phyloP scores from a whole-genome alignment of 2,888 invertebrate genomes.

The Nephrotoma guestfalica region DNA sequence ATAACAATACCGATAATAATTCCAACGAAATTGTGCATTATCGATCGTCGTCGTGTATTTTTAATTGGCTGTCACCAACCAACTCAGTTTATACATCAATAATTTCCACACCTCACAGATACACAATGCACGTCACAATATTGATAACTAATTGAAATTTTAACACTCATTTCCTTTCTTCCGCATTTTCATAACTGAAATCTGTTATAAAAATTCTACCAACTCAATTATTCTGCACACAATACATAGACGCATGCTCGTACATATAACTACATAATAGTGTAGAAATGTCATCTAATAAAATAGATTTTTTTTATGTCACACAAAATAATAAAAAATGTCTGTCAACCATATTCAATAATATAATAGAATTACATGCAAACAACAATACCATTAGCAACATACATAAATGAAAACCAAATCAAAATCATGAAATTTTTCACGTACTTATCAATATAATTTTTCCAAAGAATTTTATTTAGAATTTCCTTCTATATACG shows the following conservation, averaged over 20 bases:
- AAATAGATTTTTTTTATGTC: background rate
- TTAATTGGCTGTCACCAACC: background rate
- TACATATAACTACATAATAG: background rate
- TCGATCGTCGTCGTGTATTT: background rate
- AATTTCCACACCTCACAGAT: background rate
- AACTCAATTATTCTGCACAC: background rate
- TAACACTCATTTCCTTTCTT: background rate
- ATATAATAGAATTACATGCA: background rate
- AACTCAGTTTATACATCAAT: background rate
- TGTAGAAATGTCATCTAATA: background rate
- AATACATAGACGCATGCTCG: background rate
- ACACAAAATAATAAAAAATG: background rate
- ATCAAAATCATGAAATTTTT: background rate
- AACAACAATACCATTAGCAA: background rate
- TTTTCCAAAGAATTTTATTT: background rate
- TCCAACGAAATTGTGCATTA: background rate
- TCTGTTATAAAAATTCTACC: background rate
- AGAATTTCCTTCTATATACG: background rate
- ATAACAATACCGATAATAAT: background rate
- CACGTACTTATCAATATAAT: background rate
- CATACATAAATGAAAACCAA: background rate
- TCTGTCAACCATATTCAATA: background rate
- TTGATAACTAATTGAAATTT: background rate
- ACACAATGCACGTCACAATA: background rate
- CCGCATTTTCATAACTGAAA: background rate